These are phyloP conservation scores for Pteropus rufus DNA, from an alignment of 2,797 vertebrate genomes.

Conservation along the genomic window DNA sequence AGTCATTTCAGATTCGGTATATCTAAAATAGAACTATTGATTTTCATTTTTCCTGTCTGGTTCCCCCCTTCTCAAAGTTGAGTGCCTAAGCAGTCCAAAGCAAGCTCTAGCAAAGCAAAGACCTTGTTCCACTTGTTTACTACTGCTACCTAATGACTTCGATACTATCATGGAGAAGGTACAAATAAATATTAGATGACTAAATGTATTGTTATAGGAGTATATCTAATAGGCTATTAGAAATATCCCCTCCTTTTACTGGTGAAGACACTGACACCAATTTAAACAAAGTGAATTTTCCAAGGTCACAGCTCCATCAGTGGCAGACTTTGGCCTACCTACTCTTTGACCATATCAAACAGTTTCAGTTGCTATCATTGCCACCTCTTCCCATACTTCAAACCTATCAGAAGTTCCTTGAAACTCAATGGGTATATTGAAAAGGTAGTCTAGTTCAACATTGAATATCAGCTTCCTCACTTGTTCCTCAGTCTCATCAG, in stretches of 20 bases:
- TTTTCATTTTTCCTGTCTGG: background rate
- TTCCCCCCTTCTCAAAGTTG: background rate
- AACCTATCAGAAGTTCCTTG: background rate
- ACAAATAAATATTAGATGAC: background rate
- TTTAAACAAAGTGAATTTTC: background rate
- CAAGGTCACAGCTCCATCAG: background rate
- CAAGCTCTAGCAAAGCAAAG: background rate
- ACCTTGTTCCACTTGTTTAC: background rate
- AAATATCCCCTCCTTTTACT: background rate
- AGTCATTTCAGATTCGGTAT: slow-evolving; percentile 2
- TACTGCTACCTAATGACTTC: background rate
- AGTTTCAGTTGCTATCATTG: background rate
- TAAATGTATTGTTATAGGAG: background rate
- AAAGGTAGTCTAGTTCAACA: background rate
- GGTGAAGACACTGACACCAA: background rate
- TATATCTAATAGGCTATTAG: background rate
- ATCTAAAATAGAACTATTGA: background rate
- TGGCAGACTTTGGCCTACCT: background rate
- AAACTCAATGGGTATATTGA: background rate
- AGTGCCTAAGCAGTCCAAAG: background rate
- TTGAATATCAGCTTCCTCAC: background rate
- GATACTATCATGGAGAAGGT: background rate
- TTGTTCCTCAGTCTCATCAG: background rate
- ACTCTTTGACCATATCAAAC: background rate
- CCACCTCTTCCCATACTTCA: background rate